Evolutionary conservation across 1,140 invertebrate genomes (phyloP), one percentile per base, ranked within the genome.

Genomic region (Drosophila kohkoa): DNA sequence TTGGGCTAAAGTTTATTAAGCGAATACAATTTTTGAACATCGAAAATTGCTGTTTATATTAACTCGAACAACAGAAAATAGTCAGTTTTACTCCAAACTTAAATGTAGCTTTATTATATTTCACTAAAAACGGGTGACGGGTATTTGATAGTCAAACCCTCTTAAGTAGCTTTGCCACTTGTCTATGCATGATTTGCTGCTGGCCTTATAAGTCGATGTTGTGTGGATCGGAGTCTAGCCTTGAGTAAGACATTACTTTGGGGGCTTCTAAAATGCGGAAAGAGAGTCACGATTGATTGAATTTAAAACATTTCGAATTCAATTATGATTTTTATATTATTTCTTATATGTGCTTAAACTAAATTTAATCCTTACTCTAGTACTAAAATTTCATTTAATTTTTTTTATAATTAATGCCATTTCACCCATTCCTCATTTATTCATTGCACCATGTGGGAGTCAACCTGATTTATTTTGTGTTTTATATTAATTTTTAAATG

Each of bases 171-270:
- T 38, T 10, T 10, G 0, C 3, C 2, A 11, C 35, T 38, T 38
- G 35, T 72, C 28, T 69, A 58, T 71, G 68, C 64, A 55, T 69
- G 57, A 49, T 46, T 16, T 48, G 15, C 10, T n/a, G 41, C 28
- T 79, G 83, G 67, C 79, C 79, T 82, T 82, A 72, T 79, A 76
- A 62, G 57, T 63, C 54, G 32, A 25, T 4, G 20, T 13, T 66
- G 6, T 43, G 41, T n/a, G 41, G 41, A 43, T 43, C 41, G 41
- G 38, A 38, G 43, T 6, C 32, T 35, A 63, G 45, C 82, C 82
- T 85, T 86, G 82, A 10, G 3, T 28, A n/a, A 35, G 32, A 54
- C 15, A 20, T 59, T 69, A 16, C 48, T 62, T 55, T 69, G n/a
- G 16, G 25, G 49, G 48, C 15, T 16, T 55, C 8, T 43, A 30